These are phyloP conservation scores for Lochmaea capreae DNA, from an alignment of 2,888 invertebrate genomes.

Conservation along the genomic window DNA sequence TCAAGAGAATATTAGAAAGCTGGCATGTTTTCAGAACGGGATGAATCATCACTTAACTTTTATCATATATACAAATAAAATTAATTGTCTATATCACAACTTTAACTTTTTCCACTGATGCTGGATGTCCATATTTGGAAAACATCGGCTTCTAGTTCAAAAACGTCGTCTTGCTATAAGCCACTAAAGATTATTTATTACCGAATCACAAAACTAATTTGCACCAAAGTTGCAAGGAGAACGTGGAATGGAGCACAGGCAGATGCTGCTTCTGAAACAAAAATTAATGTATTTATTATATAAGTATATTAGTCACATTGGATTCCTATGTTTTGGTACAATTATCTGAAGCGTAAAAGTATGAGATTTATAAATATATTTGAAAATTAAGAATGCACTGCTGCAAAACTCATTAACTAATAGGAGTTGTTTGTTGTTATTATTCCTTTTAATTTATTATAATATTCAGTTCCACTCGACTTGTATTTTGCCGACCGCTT, in stretches of 20 bases:
- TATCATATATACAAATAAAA: constrained; percentile 5
- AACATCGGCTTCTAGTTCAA: neutral
- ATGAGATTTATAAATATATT: too few relatives aligned
- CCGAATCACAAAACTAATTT: neutral
- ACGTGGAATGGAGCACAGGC: neutral
- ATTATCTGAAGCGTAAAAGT: neutral
- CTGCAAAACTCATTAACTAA: too few relatives aligned
- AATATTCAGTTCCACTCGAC: too few relatives aligned
- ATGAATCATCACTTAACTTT: neutral
- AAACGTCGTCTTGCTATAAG: neutral
- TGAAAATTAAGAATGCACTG: too few relatives aligned
- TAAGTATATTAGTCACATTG: neutral
- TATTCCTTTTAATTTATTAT: too few relatives aligned
- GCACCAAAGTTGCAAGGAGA: neutral
- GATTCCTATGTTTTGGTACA: neutral
- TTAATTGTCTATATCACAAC: constrained; percentile 24
- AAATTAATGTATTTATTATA: neutral
- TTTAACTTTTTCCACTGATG: constrained; percentile 22
- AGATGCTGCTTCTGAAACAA: neutral
- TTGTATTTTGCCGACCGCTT: too few relatives aligned
- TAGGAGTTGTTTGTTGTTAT: too few relatives aligned
- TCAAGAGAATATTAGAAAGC: neutral
- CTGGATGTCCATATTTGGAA: neutral
- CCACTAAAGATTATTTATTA: neutral
- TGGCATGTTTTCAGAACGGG: neutral